A percentile compares a stretch with the other conserved stretches of the same genome.
Evolutionary conservation across 2,113 vertebrate genomes (phyloP).

Genomic region (Siniperca knerii): DNA sequence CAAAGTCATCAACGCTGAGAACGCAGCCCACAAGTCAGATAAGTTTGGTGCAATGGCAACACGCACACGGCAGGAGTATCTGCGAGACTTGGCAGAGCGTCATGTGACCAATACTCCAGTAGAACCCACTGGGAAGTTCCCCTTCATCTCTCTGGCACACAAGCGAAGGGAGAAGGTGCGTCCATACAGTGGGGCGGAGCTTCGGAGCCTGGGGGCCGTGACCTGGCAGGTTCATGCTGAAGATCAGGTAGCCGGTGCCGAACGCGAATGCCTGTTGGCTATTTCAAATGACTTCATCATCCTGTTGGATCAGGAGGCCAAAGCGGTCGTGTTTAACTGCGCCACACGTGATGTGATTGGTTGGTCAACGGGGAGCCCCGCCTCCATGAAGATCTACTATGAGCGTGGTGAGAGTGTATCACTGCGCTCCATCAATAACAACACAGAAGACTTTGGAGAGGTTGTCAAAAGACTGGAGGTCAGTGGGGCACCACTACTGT

Average conservation of each 20-base stretch:
- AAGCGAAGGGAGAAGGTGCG: constrained; percentile 94
- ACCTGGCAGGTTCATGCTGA: constrained; percentile 93
- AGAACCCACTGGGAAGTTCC: constrained; percentile 94
- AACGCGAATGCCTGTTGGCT: constrained; percentile 92
- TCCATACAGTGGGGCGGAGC: constrained; percentile 91
- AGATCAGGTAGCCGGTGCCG: constrained; percentile 92
- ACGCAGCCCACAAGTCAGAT: constrained; percentile 96
- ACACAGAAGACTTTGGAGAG: constrained; percentile 94
- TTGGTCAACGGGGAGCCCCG: constrained; percentile 92
- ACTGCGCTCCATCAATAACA: constrained; percentile 92
- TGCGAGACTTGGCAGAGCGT: constrained; percentile 95
- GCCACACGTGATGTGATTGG: constrained; percentile 95
- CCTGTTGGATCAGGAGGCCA: constrained; percentile 93
- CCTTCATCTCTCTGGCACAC: constrained; percentile 95
- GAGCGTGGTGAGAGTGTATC: constrained; percentile 95
- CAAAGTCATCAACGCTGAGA: constrained; percentile 97
- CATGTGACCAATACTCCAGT: constrained; percentile 95
- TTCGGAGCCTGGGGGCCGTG: constrained; percentile 91
- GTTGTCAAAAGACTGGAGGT: constrained; percentile 96
- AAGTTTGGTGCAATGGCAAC: constrained; percentile 98
- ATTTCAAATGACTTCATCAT: constrained; percentile 95
- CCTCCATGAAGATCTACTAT: constrained; percentile 94
- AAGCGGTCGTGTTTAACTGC: constrained; percentile 94
- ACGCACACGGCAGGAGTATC: constrained; percentile 95
- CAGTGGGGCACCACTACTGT: constrained; percentile 71